These are phyloP conservation scores for Plotosus lineatus DNA, from an alignment of 2,113 vertebrate species.

Conservation along the genomic window DNA sequence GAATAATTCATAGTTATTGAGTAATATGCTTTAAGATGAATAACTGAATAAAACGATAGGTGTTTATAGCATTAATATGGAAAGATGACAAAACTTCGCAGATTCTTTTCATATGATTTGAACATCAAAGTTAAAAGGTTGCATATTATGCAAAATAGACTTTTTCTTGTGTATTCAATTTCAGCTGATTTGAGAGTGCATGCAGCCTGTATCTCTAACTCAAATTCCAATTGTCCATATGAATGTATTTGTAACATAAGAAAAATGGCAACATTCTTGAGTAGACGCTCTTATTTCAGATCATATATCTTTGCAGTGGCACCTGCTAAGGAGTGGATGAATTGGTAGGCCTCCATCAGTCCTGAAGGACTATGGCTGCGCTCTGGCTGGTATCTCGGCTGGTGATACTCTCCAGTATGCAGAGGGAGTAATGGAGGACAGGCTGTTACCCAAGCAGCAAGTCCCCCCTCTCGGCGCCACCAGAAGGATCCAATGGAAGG, in stretches of 20 bases:
- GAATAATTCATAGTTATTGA: conserved; percentile 23
- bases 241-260: neutral
- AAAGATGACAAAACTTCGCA: neutral
- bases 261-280: neutral
- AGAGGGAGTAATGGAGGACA: too few relatives aligned
- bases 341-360: too few relatives aligned
- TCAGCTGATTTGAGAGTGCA: neutral
- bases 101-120: neutral
- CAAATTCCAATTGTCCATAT: neutral
- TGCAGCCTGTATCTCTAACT: neutral
- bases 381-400: too few relatives aligned
- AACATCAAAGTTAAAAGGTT: conserved; percentile 1
- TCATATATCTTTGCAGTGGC: too few relatives aligned
- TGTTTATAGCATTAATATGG: conserved; percentile 1
- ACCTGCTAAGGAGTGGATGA: too few relatives aligned
- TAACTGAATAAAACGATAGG: conserved; percentile 16
- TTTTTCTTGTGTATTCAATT: neutral
- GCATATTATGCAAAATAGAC: neutral
- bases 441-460: too few relatives aligned
- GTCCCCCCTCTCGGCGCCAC: too few relatives aligned
- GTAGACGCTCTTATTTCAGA: too few relatives aligned
- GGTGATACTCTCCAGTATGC: too few relatives aligned
- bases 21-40: conserved; percentile 12
- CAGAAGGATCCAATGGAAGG: too few relatives aligned
- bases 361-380: too few relatives aligned